These are phyloP conservation scores for Tineola bisselliella DNA, from an alignment of 2,888 invertebrate genomes.

Conservation along the genomic window DNA sequence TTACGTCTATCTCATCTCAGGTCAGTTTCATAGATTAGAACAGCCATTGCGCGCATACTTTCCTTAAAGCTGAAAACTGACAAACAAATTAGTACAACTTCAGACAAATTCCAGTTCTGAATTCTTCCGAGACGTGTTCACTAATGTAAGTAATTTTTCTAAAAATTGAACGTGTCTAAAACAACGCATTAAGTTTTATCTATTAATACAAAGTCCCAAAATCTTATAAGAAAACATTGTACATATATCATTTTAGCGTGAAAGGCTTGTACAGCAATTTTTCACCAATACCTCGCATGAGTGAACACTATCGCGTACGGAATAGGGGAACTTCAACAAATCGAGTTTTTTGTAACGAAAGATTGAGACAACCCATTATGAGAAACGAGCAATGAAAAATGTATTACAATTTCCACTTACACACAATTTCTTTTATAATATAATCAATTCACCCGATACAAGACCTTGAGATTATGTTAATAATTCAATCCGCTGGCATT, in stretches of 20 bases:
- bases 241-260: constrained; percentile 10
- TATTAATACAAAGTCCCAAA: not conserved
- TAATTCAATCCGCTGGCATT: too few relatives aligned
- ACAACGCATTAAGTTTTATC: too few relatives aligned
- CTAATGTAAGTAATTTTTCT: too few relatives aligned
- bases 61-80: too few relatives aligned
- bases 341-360: not conserved
- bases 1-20: too few relatives aligned
- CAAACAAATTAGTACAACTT: too few relatives aligned
- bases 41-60: too few relatives aligned
- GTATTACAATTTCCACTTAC: not conserved
- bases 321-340: not conserved
- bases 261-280: constrained; percentile 37
- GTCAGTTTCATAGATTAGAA: too few relatives aligned
- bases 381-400: not conserved
- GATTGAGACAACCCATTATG: not conserved
- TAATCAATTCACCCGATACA: not conserved
- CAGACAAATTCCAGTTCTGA: too few relatives aligned
- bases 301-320: constrained; percentile 38
- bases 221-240: not conserved
- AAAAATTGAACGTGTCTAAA: too few relatives aligned
- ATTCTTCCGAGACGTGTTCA: too few relatives aligned
- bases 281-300: constrained; percentile 42
- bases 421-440: not conserved
- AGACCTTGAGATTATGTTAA: too few relatives aligned